Evolutionary conservation across 2,888 invertebrate species (phyloP).

Genomic region (Lepidochrysops patricia): DNA sequence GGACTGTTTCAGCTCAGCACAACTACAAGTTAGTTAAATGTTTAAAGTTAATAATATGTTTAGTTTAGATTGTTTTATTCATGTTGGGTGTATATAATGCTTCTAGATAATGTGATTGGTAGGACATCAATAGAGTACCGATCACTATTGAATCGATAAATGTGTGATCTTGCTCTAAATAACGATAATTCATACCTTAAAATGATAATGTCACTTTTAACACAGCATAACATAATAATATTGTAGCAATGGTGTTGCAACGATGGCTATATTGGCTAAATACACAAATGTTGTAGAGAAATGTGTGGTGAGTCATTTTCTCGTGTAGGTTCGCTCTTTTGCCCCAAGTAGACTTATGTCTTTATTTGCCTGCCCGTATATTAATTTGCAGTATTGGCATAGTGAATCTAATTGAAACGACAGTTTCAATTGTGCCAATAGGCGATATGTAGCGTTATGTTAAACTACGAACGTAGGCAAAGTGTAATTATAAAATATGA

Average conservation of each 20-base stretch:
- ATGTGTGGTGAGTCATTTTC: no score
- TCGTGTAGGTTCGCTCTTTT: no score
- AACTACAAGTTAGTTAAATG: neutral
- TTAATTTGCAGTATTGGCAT: constrained; percentile 22
- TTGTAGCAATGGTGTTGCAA: no score
- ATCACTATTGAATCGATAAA: no score
- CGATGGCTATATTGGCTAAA: no score
- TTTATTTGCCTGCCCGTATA: constrained; percentile 34
- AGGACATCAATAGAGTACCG: no score
- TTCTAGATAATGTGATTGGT: neutral
- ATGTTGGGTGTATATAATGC: neutral
- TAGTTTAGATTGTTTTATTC: neutral
- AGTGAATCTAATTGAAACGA: constrained; percentile 21
- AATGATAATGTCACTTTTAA: no score
- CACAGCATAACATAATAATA: no score
- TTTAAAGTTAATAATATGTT: neutral
- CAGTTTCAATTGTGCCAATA: constrained; percentile 6
- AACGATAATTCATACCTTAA: no score
- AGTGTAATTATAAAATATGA: no score
- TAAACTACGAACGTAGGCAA: neutral
- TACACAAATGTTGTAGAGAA: no score
- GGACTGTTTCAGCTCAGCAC: neutral
- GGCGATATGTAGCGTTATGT: neutral
- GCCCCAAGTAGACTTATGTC: neutral
- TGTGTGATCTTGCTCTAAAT: no score